Base-by-base conservation (phyloP, 2,888 invertebrate species). In the Drosophila meridiana region DNA sequence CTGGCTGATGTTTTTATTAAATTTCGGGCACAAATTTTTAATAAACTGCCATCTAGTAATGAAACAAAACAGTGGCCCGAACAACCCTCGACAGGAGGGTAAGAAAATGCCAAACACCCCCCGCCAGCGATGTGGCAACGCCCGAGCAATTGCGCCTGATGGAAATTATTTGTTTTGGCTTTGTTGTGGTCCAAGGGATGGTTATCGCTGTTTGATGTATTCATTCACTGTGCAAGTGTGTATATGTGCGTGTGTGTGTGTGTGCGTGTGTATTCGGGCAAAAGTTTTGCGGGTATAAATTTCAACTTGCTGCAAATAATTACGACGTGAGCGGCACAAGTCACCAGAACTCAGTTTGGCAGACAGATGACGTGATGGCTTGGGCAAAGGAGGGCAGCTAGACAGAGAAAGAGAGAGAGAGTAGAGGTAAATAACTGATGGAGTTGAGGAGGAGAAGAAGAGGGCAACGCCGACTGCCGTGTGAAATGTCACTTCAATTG, bases 271-370 rank as follows among this genome's bases (percentile, higher is more conserved):
- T 42, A n/a, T 68, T 66, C 50, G 64, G 64, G 55, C 43, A 62
- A 80, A 80, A 77, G 65, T 77, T 76, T 69, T 66, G 61, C 56
- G 69, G 77, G 66, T 85, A 82, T 86, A 77, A 73, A 87, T 86
- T 85, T 89, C 85, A 82, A 73, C 67, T 87, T 87, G 85, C 90
- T 87, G 88, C 88, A 85, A 85, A 87, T 89, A 85, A 85, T 87
- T 89, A 87, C 72, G 80, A 89, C 77, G 89, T 84, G 85, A 84
- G 73, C 74, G 69, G 70, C 72, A 69, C 69, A 72, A 76, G 78
- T 87, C 87, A 81, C 67, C 57, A 67, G 58, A 70, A 79, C 80
- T 77, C 77, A 60, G 58, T 69, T 58, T 61, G 77, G 66, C 68
- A 73, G 83, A 89, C 83, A 74, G 89, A 78, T 76, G 87, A 87